A percentile compares a stretch with the other conserved stretches of the same genome.
Evolutionary conservation across 2,797 vertebrate genomes (phyloP).

Genomic region (Micropoecilia bifurca): DNA sequence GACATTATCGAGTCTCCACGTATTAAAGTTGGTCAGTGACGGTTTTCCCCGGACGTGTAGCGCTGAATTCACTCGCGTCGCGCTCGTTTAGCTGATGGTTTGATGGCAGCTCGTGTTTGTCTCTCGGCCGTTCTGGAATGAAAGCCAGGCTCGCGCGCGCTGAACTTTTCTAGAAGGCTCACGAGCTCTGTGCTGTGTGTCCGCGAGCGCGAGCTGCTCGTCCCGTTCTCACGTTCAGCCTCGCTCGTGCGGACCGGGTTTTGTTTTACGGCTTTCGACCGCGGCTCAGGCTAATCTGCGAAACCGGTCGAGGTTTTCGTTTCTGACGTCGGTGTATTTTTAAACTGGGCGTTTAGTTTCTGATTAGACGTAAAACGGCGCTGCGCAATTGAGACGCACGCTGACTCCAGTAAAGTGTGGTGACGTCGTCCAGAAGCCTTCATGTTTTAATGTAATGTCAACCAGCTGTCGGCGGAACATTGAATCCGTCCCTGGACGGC

Average conservation of each 20-base stretch:
- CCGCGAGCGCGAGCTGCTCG: constrained; percentile 23
- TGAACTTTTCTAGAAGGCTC: constrained; percentile 70
- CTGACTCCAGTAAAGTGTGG: neutral
- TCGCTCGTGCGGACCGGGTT: constrained; percentile 31
- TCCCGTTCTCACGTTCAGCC: constrained; percentile 38
- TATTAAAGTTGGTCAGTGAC: constrained; percentile 10
- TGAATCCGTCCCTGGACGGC: neutral
- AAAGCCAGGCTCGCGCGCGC: constrained; percentile 38
- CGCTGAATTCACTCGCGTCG: too few species aligned
- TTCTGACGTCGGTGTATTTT: neutral
- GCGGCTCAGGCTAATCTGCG: neutral
- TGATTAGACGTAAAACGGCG: neutral
- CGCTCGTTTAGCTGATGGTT: neutral
- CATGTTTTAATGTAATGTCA: constrained; percentile 1
- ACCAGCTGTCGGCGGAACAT: neutral
- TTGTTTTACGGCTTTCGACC: neutral
- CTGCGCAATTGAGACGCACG: neutral
- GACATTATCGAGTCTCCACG: constrained; percentile 8
- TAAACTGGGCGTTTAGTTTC: neutral
- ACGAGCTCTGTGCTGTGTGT: constrained; percentile 36
- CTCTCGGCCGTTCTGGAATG: constrained; percentile 53
- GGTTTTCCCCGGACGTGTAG: neutral
- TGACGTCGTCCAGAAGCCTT: neutral
- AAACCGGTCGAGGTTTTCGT: neutral
- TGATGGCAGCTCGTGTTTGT: constrained; percentile 24